Conservation (phyloP, 2,797 vertebrate species). For the Chelidonichthys spinosus region DNA sequence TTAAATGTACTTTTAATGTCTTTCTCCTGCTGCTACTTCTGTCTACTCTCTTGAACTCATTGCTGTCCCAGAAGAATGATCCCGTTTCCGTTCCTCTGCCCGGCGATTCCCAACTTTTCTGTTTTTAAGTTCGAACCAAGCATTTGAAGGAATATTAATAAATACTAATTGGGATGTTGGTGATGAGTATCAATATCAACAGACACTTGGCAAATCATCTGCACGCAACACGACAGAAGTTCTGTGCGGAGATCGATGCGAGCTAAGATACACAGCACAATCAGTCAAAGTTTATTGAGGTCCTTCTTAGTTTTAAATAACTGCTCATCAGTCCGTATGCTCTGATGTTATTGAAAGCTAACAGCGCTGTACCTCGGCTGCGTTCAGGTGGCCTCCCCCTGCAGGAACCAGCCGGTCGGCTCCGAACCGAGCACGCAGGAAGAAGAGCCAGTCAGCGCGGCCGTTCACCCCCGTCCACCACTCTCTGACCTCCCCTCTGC, state of each 20-base stretch:
- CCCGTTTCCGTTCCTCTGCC: background rate
- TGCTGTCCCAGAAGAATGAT: background rate
- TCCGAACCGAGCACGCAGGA: conserved; percentile 4
- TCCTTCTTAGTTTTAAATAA: background rate
- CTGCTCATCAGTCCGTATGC: background rate
- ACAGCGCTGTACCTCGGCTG: background rate
- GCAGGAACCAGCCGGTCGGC: conserved; percentile 13
- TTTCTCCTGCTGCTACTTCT: no score
- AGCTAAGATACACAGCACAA: background rate
- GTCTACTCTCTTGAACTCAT: no score
- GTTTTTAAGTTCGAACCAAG: background rate
- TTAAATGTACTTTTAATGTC: no score
- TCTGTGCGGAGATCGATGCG: no score
- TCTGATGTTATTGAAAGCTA: background rate
- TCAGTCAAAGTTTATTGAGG: background rate
- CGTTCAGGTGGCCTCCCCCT: conserved; percentile 28
- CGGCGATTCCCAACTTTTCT: background rate
- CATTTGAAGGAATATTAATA: background rate
- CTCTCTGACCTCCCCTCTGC: conserved; percentile 70
- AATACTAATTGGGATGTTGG: background rate
- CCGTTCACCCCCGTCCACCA: conserved; percentile 80
- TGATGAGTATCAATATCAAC: background rate
- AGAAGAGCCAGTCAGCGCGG: conserved; percentile 29
- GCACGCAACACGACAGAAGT: no score
- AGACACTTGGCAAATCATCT: background rate